Evolutionary conservation across 2,888 invertebrate genomes (phyloP).

Genomic region (Tachina grossa): DNA sequence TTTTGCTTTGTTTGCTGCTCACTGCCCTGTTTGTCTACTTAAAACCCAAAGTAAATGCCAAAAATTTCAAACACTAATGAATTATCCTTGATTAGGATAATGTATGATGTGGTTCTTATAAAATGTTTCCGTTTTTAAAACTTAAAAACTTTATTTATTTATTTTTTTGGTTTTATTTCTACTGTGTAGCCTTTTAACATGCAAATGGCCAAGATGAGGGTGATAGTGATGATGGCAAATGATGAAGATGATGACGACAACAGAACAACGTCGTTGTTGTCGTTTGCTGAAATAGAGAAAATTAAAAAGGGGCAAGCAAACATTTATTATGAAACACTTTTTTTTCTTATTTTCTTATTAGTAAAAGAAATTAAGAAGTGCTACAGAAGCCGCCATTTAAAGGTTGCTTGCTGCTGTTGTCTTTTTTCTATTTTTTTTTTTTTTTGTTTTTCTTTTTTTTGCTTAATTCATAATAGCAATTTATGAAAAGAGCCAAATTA

Average conservation of each 20-base stretch:
- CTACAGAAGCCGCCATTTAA: constrained; percentile 51
- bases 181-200: constrained; percentile 40
- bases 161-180: neutral
- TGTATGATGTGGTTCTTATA: constrained; percentile 81
- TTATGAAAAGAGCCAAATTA: constrained; percentile 83
- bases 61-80: constrained; percentile 82
- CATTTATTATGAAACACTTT: constrained; percentile 60
- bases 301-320: constrained; percentile 71
- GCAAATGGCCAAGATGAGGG: constrained; percentile 68
- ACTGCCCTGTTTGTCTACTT: constrained; percentile 66
- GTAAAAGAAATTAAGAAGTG: constrained; percentile 34
- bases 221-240: constrained; percentile 53
- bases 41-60: constrained; percentile 76
- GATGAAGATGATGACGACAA: constrained; percentile 42
- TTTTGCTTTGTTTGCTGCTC: constrained; percentile 20
- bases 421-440: neutral
- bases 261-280: neutral
- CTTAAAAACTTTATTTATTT: constrained; percentile 60
- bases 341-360: neutral
- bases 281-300: constrained; percentile 36
- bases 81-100: constrained; percentile 82
- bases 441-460: neutral
- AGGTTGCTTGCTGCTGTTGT: constrained; percentile 40
- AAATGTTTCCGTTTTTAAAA: constrained; percentile 70
- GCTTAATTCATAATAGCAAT: constrained; percentile 77